Conservation (phyloP, 2,113 vertebrate species). For the Platycercus adscitus region DNA sequence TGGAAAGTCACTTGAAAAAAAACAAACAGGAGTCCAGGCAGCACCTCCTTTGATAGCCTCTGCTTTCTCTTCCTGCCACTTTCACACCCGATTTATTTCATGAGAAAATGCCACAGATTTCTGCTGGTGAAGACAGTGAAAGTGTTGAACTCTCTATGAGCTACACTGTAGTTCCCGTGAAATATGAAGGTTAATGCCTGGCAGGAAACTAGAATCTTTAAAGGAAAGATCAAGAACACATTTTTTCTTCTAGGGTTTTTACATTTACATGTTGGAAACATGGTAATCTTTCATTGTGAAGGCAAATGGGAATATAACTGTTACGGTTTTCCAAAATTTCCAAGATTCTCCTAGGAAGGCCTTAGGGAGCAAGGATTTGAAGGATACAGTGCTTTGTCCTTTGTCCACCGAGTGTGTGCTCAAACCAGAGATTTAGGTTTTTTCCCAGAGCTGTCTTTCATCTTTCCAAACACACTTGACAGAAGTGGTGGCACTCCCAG, state of each 20-base stretch:
- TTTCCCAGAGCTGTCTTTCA: not conserved
- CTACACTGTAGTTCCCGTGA: not conserved
- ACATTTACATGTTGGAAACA: not conserved
- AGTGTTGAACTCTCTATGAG: not conserved
- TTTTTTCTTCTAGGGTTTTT: not conserved
- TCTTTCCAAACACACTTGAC: slow-evolving; percentile 4
- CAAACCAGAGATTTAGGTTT: not conserved
- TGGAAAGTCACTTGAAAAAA: not conserved
- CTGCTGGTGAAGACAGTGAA: not conserved
- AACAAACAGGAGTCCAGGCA: not conserved
- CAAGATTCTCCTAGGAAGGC: not conserved
- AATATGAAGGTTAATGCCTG: not conserved
- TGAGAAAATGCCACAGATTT: not conserved
- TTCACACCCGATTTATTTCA: not conserved
- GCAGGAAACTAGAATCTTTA: not conserved
- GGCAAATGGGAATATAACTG: not conserved
- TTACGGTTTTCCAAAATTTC: not conserved
- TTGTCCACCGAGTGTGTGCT: not conserved
- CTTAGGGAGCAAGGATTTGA: not conserved
- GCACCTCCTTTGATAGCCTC: not conserved
- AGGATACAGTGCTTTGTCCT: not conserved
- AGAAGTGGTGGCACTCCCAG: slow-evolving; percentile 9
- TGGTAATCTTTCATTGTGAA: not conserved
- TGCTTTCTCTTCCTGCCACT: not conserved
- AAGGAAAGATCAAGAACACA: not conserved